Percentiles rank a stretch among this genome's conserved stretches.
Evolutionary conservation across 2,888 invertebrate genomes (phyloP).

Genomic region (Steinernema hermaphroditum): DNA sequence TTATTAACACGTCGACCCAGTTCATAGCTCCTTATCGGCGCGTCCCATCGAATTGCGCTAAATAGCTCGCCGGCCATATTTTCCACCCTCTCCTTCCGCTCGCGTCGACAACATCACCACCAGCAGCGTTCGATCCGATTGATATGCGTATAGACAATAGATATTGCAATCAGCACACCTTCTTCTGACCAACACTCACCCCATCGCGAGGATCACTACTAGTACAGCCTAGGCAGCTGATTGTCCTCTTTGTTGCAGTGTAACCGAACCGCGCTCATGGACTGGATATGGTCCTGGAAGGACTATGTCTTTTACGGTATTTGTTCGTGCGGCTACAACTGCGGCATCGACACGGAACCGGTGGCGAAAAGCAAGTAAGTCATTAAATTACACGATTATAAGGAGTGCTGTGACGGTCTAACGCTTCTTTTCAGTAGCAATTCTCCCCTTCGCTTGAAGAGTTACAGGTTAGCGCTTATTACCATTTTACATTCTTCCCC

Average conservation of each 20-base stretch:
- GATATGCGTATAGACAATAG: not conserved
- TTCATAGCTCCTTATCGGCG: conserved; percentile 14
- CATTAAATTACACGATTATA: not conserved
- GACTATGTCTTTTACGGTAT: conserved; percentile 65
- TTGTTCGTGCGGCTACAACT: conserved; percentile 57
- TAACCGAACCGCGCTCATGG: conserved; percentile 45
- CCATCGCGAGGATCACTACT: not conserved
- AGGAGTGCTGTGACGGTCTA: conserved; percentile 31
- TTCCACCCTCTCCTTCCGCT: not conserved
- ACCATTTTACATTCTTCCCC: conserved; percentile 9
- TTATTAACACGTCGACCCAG: conserved; percentile 28
- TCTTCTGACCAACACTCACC: not conserved
- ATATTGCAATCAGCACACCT: not conserved
- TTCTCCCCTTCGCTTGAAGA: conserved; percentile 30
- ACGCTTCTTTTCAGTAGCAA: conserved; percentile 31
- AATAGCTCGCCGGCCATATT: conserved; percentile 16
- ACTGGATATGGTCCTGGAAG: conserved; percentile 65
- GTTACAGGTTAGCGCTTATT: conserved; percentile 36
- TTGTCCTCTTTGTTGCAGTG: not conserved
- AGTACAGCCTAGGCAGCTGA: not conserved
- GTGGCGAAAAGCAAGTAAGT: conserved; percentile 48
- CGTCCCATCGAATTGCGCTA: conserved; percentile 23
- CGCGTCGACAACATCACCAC: not conserved
- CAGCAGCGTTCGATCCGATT: not conserved
- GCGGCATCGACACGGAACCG: conserved; percentile 50